Evolutionary conservation across 2,888 invertebrate genomes (phyloP).

Genomic region (Lasioglossum malachurum): DNA sequence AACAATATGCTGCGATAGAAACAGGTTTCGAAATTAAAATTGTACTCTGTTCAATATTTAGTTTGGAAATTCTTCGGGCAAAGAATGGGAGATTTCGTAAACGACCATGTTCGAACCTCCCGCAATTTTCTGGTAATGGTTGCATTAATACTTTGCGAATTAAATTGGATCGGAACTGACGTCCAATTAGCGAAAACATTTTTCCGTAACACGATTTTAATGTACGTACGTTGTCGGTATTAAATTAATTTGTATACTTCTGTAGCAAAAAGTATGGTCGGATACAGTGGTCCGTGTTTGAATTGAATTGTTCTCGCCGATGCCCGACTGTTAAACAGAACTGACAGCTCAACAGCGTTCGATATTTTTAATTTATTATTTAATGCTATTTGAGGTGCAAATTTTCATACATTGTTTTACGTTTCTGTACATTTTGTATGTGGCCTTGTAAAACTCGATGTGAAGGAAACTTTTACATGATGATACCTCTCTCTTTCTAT

Average conservation of each 20-base stretch:
- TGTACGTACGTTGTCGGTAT: neutral
- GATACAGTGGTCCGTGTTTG: neutral
- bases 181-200: slow-evolving; percentile 7
- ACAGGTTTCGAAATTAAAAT: neutral
- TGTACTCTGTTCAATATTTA: neutral
- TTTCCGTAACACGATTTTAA: neutral
- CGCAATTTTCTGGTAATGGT: neutral
- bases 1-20: slow-evolving; percentile 10
- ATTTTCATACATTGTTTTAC: neutral
- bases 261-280: neutral
- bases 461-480: neutral
- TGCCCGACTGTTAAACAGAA: neutral
- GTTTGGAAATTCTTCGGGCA: neutral
- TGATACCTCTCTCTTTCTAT: too few relatives aligned
- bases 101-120: neutral
- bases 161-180: slow-evolving; percentile 3
- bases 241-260: neutral
- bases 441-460: neutral
- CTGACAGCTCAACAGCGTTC: neutral
- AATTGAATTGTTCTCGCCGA: neutral
- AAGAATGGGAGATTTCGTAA: neutral
- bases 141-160: neutral
- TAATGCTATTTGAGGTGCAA: neutral
- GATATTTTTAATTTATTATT: neutral
- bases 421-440: neutral